Percentiles rank a stretch among this genome's conserved stretches.
Evolutionary conservation across 2,113 vertebrate species (phyloP).

Genomic region (Caretta caretta): DNA sequence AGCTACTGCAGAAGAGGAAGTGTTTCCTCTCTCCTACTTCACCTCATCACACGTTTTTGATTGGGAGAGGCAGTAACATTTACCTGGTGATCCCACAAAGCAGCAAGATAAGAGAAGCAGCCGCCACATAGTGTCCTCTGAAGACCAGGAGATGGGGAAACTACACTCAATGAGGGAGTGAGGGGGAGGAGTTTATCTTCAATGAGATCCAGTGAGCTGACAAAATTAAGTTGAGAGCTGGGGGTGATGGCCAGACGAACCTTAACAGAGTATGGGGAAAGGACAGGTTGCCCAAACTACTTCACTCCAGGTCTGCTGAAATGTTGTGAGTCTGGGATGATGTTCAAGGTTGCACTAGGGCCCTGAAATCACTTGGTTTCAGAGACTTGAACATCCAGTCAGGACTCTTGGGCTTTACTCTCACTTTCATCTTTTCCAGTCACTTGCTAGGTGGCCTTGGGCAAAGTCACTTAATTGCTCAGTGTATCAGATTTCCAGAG

Average conservation of each 20-base stretch:
- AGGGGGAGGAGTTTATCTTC: not conserved
- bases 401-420: not conserved
- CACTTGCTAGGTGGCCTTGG: rapidly evolving
- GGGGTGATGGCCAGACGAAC: not conserved
- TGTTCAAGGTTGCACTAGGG: not conserved
- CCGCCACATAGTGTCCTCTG: not conserved
- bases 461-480: not conserved
- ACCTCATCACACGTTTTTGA: not conserved
- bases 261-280: not conserved
- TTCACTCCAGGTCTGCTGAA: not conserved
- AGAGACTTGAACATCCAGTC: not conserved
- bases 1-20: not conserved
- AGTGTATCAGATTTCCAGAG: not conserved
- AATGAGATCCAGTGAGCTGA: not conserved
- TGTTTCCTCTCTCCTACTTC: not conserved
- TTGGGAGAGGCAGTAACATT: not conserved
- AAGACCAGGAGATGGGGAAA: not conserved
- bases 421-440: not conserved
- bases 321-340: not conserved
- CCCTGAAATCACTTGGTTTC: not conserved
- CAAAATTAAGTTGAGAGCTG: not conserved
- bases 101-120: not conserved
- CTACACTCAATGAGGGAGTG: not conserved
- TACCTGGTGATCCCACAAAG: too few species aligned
- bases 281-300: not conserved